Evolutionary conservation across 2,797 vertebrate genomes (phyloP), one percentile per base, ranked within the genome.

Genomic region (Sebastes hubbsi): DNA sequence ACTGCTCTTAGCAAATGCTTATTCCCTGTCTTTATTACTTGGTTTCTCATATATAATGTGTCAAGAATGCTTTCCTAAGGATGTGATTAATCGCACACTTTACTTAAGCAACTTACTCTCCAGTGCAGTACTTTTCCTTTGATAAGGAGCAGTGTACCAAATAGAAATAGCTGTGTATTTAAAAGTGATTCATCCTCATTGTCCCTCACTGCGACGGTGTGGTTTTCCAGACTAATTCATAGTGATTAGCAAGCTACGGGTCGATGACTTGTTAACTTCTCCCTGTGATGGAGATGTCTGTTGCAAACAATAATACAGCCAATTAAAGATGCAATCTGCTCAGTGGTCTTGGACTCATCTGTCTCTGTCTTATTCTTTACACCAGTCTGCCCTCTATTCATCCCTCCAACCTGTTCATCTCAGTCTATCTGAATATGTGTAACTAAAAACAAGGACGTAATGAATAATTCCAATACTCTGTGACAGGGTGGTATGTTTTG

Each of bases 251-350:
- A 76, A 88, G 66, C 78, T 86, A 78, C 46, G 80, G 87, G 83
- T 94, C 81, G 78, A 88, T 87, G 87, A 84, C 77, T 92, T 90
- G 82, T 87, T 90, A 88, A 78, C 85, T 86, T 90, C 74, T 72
- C 58, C 67, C 32, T 38, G 25, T 89, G 89, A 92, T 93, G 85
- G 87, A 95, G 89, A 94, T 75, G 86, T 92, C 75, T 83, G 77
- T 56, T 81, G 62, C 77, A 89, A 91, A 92, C 76, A 87, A 82
- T 77, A 90, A 86, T 87, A 83, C 81, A 90, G 76, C 81, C 89
- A 93, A 92, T 94, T 92, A 95, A 86, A 85, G 75, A 89, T 88
- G 77, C 91, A 94, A 88, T 93, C 89, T 94, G 92, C 88, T 91
- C 75, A 18, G 67, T 72, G 69, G 64, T 81, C 63, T 83, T 77